Percentiles rank a stretch among this genome's conserved stretches.
Evolutionary conservation across 2,113 vertebrate species (phyloP).

Genomic region (Myotis brandtii): DNA sequence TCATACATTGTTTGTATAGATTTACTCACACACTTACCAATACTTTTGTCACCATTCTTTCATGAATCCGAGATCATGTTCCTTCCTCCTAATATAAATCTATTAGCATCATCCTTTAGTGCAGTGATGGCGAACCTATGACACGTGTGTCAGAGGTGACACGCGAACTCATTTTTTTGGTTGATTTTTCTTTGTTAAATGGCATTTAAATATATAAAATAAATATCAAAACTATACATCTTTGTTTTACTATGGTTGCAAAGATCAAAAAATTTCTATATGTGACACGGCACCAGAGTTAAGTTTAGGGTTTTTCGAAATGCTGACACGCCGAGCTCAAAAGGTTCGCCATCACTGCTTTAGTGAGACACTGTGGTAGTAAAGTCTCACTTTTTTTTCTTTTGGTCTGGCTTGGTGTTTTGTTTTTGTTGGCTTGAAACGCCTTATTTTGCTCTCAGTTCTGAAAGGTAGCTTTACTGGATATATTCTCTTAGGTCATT

Average conservation of each 20-base stretch:
- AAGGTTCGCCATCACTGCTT: too few relatives aligned
- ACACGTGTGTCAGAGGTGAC: too few relatives aligned
- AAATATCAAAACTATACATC: too few relatives aligned
- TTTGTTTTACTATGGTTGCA: too few relatives aligned
- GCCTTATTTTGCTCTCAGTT: background rate
- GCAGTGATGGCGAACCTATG: too few relatives aligned
- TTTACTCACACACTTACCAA: background rate
- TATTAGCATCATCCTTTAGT: background rate
- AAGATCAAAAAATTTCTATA: too few relatives aligned
- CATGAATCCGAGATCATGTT: background rate
- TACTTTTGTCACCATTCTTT: conserved; percentile 10
- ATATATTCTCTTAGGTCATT: background rate
- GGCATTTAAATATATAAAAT: too few relatives aligned
- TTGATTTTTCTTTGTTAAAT: too few relatives aligned
- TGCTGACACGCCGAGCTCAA: too few relatives aligned
- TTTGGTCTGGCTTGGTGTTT: background rate
- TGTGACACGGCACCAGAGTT: too few relatives aligned
- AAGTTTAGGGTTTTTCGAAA: too few relatives aligned
- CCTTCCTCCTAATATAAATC: background rate
- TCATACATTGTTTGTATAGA: background rate
- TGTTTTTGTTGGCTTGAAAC: background rate
- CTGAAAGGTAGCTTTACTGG: background rate
- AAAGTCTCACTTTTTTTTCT: background rate
- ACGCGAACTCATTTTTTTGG: too few relatives aligned
- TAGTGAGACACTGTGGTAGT: background rate